Base-by-base conservation (phyloP, 2,888 invertebrate genomes). In the Athalia cordata region DNA sequence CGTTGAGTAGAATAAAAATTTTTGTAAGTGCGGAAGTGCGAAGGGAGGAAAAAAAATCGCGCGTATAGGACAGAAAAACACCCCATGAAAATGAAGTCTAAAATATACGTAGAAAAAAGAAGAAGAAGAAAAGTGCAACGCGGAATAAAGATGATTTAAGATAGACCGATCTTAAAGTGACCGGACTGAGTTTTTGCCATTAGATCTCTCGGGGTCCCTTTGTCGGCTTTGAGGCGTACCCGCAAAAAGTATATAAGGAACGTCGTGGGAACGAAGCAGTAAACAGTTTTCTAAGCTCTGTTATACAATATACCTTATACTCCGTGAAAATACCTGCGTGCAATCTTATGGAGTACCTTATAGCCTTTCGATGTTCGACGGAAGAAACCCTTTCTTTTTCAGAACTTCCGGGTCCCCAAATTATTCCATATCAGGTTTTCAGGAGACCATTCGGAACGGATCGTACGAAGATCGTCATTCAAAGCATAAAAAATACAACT, bases 191-290 rank as follows among this genome's bases (percentile, higher is more conserved):
- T 72, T 72, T 72, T 72, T 72, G 72, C 72, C 72, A 72, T 72
- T 72, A 72, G 72, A 72, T 72, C 72, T 45, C 72, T 0, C 29
- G 29, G 29, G 29, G 72, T 72, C 57, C 72, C 72, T 72, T 72
- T 72, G 72, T 72, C 72, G 72, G 72, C 72, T 45, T 9, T n/a
- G 43, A 66, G 72, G 72, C 72, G 57, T 72, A 72, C 57, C 59
- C 72, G 72, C 59, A 72, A 72, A 72, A 72, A 72, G 72, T 72
- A 72, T 59, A 52, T 55, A 9, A 29, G 55, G 55, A 72, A 72
- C 72, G 72, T 72, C 72, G 72, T 72, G 72, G 72, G 72, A 72
- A 72, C 72, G 72, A 52, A 72, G 72, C 52, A 72, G 47, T 72
- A 72, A 72, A 72, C 72, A 57, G 59, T 72, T 59, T 72, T 72